phyloP scores from a whole-genome alignment of 2,888 invertebrate genomes.

The Deilephila porcellus region DNA sequence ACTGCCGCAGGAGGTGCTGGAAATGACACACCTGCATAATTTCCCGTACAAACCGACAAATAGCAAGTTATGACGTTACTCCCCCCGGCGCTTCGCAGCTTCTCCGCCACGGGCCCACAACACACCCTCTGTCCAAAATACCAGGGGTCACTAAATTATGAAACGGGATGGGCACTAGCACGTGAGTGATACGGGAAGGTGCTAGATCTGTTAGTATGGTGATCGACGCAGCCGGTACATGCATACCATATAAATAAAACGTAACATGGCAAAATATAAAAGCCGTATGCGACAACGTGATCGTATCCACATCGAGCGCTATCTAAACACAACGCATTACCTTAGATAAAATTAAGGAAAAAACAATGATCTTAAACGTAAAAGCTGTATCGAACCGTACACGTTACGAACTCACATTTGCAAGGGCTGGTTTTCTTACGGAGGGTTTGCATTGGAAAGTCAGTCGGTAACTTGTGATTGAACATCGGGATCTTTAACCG shows the following conservation, averaged over 20 bases:
- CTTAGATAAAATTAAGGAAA: constrained; percentile 52
- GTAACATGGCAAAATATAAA: constrained; percentile 70
- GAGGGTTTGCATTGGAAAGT: constrained; percentile 93
- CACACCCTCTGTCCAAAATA: constrained; percentile 83
- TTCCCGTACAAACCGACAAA: constrained; percentile 72
- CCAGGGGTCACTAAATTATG: constrained; percentile 74
- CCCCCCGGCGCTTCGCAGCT: constrained; percentile 64
- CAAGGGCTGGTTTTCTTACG: constrained; percentile 97
- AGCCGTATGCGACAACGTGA: constrained; percentile 71
- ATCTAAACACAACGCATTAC: constrained; percentile 70
- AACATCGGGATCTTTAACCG: constrained; percentile 76
- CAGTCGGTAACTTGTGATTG: constrained; percentile 84
- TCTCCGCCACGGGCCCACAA: constrained; percentile 66
- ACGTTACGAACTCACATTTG: constrained; percentile 91
- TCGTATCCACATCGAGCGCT: constrained; percentile 69
- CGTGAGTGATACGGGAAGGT: constrained; percentile 49
- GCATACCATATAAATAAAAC: constrained; percentile 67
- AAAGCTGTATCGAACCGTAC: constrained; percentile 56
- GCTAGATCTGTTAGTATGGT: constrained; percentile 58
- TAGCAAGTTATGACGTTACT: constrained; percentile 70
- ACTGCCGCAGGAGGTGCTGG: constrained; percentile 83
- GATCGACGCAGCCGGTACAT: constrained; percentile 68
- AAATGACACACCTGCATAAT: constrained; percentile 86
- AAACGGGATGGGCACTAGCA: constrained; percentile 60
- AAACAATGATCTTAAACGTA: constrained; percentile 51